Base-by-base conservation (phyloP, 2,113 vertebrate genomes). In the Athene noctua region DNA sequence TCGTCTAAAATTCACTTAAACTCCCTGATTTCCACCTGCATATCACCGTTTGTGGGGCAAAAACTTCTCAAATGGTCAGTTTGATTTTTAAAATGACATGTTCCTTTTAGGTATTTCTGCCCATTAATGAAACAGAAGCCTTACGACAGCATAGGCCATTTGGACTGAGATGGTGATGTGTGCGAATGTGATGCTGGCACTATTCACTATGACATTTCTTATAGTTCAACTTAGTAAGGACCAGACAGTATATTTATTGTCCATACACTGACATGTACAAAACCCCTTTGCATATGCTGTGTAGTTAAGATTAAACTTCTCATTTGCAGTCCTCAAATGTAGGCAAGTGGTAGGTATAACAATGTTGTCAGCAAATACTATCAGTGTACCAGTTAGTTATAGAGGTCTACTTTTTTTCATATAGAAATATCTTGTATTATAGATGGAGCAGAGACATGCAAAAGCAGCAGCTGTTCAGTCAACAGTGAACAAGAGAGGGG, bases 81-180 rank as follows among this genome's bases (percentile, higher is more conserved):
- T 67, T 86, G 1, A 5, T 30, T 94, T 88, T 91, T 51, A 22
- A 81, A 86, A 75, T 27, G 1, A 1, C 26, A 61, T 70, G 9
- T 11, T 70, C 4, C 10, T 77, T 73, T 78, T 5, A 79, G 26
- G 1, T 30, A 79, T 93, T 91, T 63, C 44, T 82, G n/a, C 18
- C 15, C 15, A 8, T 55, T 80, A 46, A 32, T 21, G 29, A 84
- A 67, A 26, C 22, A 78, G 67, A 54, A 71, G 29, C 10, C 21
- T 58, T 13, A 20, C 3, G 7, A 21, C 52, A 57, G 9, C 1
- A 0, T 5, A 52, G 17, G n/a, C 13, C n/a, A 34, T 38, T 63
- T 55, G 19, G 15, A n/a, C 32, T 40, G 26, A 88, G 32, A 74
- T 55, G 22, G 15, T 25, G 8, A n/a, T 17, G 58, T 0, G 0